Evolutionary conservation across 2,113 vertebrate genomes (phyloP).

Genomic region (Podocnemis expansa): DNA sequence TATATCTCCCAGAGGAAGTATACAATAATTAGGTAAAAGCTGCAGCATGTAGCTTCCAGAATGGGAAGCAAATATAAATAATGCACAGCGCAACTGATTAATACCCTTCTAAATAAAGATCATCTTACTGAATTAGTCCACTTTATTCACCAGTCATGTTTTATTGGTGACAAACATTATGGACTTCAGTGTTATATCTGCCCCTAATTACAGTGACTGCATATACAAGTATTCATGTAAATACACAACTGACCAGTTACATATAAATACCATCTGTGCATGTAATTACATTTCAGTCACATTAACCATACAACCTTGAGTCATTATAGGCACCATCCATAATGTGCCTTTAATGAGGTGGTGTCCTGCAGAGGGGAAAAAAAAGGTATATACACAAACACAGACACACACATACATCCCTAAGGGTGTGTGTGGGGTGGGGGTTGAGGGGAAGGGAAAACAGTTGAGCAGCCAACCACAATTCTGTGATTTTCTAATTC

Average conservation of each 20-base stretch:
- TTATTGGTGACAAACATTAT: conserved; percentile 10
- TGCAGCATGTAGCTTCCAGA: not conserved
- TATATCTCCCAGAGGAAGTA: not conserved
- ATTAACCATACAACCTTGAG: conserved; percentile 20
- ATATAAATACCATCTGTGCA: conserved; percentile 34
- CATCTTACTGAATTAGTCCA: conserved; percentile 24
- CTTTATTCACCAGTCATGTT: not conserved
- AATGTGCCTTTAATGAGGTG: not conserved
- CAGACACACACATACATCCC: too few species aligned
- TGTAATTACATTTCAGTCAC: conserved; percentile 7
- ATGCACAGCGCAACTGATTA: conserved; percentile 32
- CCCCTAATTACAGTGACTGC: conserved; percentile 46
- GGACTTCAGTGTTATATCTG: conserved; percentile 22
- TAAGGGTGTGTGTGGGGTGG: not conserved
- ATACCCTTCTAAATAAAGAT: conserved; percentile 40
- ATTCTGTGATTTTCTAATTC: not conserved
- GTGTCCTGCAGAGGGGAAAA: conserved; percentile 19
- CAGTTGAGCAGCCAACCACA: not conserved
- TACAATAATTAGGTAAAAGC: not conserved
- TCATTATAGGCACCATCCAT: conserved; percentile 8
- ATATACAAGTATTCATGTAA: conserved; percentile 34
- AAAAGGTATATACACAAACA: not conserved
- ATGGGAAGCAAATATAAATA: not conserved
- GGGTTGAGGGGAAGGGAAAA: not conserved
- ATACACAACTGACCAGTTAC: conserved; percentile 45